Percentiles rank a stretch among this genome's conserved stretches.
Conservation (phyloP, 2,797 vertebrate species). For the Falco novaeseelandiae region DNA sequence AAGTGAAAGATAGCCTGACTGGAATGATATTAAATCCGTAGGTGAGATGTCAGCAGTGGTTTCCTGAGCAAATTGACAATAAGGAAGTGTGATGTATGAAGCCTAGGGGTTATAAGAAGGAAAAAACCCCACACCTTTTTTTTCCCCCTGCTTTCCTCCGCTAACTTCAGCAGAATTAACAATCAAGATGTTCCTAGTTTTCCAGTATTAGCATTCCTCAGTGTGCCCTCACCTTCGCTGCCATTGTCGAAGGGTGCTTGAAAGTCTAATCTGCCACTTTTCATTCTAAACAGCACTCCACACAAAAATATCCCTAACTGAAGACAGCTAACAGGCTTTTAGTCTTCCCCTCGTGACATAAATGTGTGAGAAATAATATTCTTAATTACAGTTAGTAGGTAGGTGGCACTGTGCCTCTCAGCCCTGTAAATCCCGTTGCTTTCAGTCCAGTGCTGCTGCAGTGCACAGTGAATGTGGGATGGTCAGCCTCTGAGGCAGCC, state of each 20-base stretch:
- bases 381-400: neutral
- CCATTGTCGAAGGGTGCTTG: neutral
- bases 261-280: conserved; percentile 33
- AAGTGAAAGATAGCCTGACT: conserved; percentile 13
- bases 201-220: conserved; percentile 16
- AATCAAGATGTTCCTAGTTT: conserved; percentile 19
- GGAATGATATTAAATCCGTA: conserved; percentile 22
- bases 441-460: neutral
- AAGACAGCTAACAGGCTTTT: conserved; percentile 12
- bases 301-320: conserved; percentile 12
- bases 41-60: conserved; percentile 41
- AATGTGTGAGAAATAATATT: neutral
- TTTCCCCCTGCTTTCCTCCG: neutral
- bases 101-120: neutral
- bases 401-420: neutral
- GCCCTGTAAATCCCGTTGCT: neutral
- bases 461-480: neutral
- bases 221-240: neutral
- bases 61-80: neutral
- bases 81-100: conserved; percentile 32
- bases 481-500: neutral
- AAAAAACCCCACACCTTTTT: accelerated
- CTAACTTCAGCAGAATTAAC: conserved; percentile 46
- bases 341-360: neutral
- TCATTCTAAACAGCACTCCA: conserved; percentile 34